Percentiles rank a stretch among this genome's conserved stretches.
Evolutionary conservation across 2,797 vertebrate genomes (phyloP).

Genomic region (Salmo trutta): DNA sequence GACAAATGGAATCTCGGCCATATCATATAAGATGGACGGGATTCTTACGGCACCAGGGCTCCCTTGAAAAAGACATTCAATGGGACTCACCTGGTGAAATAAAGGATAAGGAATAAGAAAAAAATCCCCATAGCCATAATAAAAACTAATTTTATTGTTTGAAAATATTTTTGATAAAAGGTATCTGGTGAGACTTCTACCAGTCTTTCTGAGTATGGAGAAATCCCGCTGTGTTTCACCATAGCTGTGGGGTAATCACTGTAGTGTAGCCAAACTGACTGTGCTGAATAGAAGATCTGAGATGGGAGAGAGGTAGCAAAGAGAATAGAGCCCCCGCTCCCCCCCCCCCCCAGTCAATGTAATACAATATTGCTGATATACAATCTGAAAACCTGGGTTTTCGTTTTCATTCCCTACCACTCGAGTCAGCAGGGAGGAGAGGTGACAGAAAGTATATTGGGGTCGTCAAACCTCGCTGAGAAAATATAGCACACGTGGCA

Average conservation of each 20-base stretch:
- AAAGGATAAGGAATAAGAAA: no score
- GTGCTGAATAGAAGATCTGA: slow-evolving; percentile 53
- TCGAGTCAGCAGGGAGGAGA: slow-evolving; percentile 62
- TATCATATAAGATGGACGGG: no score
- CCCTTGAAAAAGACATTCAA: no score
- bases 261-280: slow-evolving; percentile 58
- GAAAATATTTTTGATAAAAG: slow-evolving; percentile 42
- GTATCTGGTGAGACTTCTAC: slow-evolving; percentile 37
- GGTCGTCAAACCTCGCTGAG: slow-evolving; percentile 54
- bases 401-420: slow-evolving; percentile 38
- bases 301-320: slow-evolving; percentile 36
- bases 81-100: no score
- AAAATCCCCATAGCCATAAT: no score
- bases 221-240: slow-evolving; percentile 52
- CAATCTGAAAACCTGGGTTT: slow-evolving; percentile 54
- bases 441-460: slow-evolving; percentile 66
- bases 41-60: no score
- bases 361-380: slow-evolving; percentile 65
- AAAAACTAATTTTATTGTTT: no score
- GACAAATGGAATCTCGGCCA: no score
- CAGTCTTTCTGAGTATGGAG: slow-evolving; percentile 37
- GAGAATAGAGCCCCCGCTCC: slow-evolving; percentile 40
- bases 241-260: slow-evolving; percentile 42
- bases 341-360: slow-evolving; percentile 17
- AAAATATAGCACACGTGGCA: slow-evolving; percentile 53